Evolutionary conservation across 1,140 invertebrate species (phyloP), one percentile per base, ranked within the genome.

Genomic region (Hylaeus anthracinus): DNA sequence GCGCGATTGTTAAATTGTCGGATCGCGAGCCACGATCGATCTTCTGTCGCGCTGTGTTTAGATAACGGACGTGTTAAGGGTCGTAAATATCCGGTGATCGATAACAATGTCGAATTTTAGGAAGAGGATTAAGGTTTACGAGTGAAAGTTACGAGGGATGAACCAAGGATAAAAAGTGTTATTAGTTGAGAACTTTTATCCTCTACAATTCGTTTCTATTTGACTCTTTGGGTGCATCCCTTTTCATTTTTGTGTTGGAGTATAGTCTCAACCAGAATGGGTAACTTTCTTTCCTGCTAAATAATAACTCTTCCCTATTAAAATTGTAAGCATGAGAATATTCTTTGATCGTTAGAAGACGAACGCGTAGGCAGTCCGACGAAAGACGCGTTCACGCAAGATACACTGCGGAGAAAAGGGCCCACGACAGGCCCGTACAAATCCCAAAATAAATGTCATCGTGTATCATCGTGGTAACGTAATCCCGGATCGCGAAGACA

Each of bases 401-500:
- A 67, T 74, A 69, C 60, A 37, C 14, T 37, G 26, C 12, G 61
- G 41, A 72, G 81, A 67, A 45, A 86, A 75, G 80, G 74, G 51
- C 64, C 43, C 55, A 71, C 70, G 51, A 77, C 48, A 26, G 86
- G 66, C 69, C 58, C 81, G 85, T 86, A 84, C 77, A 87, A 87
- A 87, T 87, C 82, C 85, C 85, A 79, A 88, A 88, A 88, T 88
- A 87, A 88, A 87, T 88, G 85, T 88, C 86, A 88, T 84, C 85
- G 86, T 88, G 86, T 88, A 88, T 88, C 86, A 88, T 88, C 86
- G 86, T 85, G 86, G 86, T 88, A 88, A 88, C 86, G 86, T 87
- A 88, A 88, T 88, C 86, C 86, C 79, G 79, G 85, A 79, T 87
- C 85, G 86, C 82, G 85, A 87, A 88, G 86, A 88, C 86, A 87